Percentiles rank a stretch among this genome's conserved stretches.
Evolutionary conservation across 2,113 vertebrate genomes (phyloP).

Genomic region (Lathamus discolor): DNA sequence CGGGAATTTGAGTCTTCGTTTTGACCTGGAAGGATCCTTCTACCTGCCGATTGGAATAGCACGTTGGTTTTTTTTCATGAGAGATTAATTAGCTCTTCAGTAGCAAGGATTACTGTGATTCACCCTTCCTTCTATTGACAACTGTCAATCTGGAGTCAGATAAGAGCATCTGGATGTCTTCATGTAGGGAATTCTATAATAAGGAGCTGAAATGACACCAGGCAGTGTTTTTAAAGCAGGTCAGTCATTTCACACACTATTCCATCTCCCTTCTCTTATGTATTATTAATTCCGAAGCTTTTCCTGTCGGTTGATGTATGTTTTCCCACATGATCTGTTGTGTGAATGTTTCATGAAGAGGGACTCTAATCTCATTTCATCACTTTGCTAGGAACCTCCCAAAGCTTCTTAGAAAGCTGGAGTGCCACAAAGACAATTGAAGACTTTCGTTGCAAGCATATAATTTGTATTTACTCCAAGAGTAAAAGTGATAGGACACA

Average conservation of each 20-base stretch:
- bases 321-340: neutral
- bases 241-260: neutral
- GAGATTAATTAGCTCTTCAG: neutral
- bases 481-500: neutral
- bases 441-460: neutral
- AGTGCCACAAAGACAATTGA: neutral
- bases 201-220: neutral
- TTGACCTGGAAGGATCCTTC: neutral
- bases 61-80: rapidly evolving
- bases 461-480: neutral
- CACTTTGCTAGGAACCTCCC: neutral
- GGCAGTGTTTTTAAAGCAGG: conserved; percentile 29
- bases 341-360: conserved; percentile 44
- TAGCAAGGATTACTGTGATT: neutral
- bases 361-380: conserved; percentile 3
- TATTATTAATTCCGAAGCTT: conserved; percentile 47
- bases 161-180: neutral
- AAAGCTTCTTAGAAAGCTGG: conserved; percentile 31
- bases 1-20: neutral
- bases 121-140: neutral
- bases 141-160: neutral
- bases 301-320: conserved; percentile 5
- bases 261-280: neutral
- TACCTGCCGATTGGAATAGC: neutral
- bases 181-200: neutral